Evolutionary conservation across 2,797 vertebrate genomes (phyloP), one percentile per base, ranked within the genome.

Genomic region (Melanotaenia parkinsoni): DNA sequence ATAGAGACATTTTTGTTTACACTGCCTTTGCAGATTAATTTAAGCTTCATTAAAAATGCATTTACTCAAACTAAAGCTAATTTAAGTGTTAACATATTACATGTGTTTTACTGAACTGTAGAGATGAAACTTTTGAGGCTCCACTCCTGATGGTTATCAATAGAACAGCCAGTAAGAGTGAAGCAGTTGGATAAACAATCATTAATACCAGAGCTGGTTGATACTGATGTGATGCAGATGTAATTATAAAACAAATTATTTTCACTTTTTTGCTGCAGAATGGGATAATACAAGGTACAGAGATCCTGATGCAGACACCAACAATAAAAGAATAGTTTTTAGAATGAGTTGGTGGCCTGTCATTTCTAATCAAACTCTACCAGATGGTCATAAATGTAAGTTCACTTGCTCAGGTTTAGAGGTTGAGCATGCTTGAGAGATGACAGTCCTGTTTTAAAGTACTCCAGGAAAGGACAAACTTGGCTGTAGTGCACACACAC

Each of bases 371-470:
- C 81, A 77, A 58, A 67, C 76, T 40, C 14, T 57, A 70, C 33
- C 35, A 53, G 18, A 63, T 70, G 84, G 70, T 89, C 74, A 87
- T 79, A 74, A 63, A 74, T 26, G 63, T 70, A 74, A 88, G 86
- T 76, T 81, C 62, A 62, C 67, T 30, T 53, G 85, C 75, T 73
- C 66, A 61, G 56, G 64, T 74, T 83, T 74, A 72, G 77, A 67
- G 60, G 32, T 16, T 56, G 14, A 68, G 40, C 78, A 83, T 32
- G 64, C 79, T 82, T 85, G 60, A 91, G 81, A 74, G 24, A 59
- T 67, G 80, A 67, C 74, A 58, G 79, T 72, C 82, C 82, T 77
- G 63, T 64, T 50, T 47, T 72, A 30, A n/a, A 77, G 68, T 57
- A 40, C 76, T 72, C 61, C 64, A 18, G 67, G 73, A 68, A 74